These are phyloP conservation scores for Tympanuchus pallidicinctus DNA, from an alignment of 2,113 vertebrate genomes.

Conservation along the genomic window DNA sequence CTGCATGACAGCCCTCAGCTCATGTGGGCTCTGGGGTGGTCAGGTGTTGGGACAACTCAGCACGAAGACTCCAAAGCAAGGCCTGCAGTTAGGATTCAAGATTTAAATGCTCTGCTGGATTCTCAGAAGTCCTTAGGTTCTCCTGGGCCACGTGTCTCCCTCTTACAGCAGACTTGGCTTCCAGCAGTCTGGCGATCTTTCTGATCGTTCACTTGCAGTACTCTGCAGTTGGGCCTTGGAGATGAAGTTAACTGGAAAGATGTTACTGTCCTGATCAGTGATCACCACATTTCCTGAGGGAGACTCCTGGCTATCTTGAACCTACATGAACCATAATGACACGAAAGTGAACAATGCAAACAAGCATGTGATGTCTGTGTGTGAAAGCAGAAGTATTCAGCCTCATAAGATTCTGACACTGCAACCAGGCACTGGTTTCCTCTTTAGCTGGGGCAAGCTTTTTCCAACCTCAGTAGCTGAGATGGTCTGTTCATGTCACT, in stretches of 20 bases:
- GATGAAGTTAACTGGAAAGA: neutral
- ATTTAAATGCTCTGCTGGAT: neutral
- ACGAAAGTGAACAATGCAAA: neutral
- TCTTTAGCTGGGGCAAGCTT: neutral
- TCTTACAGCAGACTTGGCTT: neutral
- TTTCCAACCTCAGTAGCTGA: neutral
- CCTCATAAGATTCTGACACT: neutral
- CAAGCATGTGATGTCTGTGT: fast-evolving
- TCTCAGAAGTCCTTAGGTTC: neutral
- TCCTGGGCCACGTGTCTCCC: neutral
- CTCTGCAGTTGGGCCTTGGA: neutral
- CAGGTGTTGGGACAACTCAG: neutral
- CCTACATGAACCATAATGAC: neutral
- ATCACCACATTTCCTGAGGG: no score
- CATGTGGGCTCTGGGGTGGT: neutral
- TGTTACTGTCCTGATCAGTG: neutral
- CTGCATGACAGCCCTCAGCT: neutral
- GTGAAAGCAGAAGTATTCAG: neutral
- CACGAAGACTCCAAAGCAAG: neutral
- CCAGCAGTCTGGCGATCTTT: neutral
- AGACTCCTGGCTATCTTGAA: neutral
- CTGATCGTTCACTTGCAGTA: neutral
- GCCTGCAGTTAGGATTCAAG: neutral
- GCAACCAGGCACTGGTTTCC: neutral
- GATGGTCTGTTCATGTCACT: neutral